phyloP scores from a whole-genome alignment of 2,888 invertebrate genomes.

The Philereme transversata region DNA sequence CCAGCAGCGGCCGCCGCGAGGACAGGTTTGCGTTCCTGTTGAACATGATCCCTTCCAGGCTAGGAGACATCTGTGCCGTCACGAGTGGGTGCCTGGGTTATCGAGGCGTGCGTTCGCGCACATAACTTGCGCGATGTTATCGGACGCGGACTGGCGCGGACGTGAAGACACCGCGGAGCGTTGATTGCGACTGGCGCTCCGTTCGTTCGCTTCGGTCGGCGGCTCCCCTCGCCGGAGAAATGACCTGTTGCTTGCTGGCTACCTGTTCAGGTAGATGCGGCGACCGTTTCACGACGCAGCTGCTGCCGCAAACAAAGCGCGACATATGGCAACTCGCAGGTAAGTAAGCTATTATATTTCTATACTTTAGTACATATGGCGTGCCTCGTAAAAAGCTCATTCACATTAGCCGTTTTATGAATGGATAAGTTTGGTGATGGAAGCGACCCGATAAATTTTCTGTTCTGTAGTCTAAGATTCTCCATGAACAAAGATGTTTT shows the following conservation, averaged over 20 bases:
- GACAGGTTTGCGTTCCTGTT: slow-evolving; percentile 79
- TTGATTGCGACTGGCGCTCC: slow-evolving; percentile 60
- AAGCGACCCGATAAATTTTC: no score
- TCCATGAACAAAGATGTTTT: no score
- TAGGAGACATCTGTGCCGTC: slow-evolving; percentile 81
- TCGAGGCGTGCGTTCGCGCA: slow-evolving; percentile 71
- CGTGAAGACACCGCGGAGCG: slow-evolving; percentile 46
- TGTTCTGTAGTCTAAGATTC: no score
- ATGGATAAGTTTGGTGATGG: no score
- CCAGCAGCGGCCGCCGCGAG: slow-evolving; percentile 77
- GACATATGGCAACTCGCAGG: not conserved
- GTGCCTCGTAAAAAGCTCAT: no score
- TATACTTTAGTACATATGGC: no score
- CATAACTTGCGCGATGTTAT: slow-evolving; percentile 69
- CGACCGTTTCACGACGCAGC: slow-evolving; percentile 70
- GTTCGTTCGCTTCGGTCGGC: slow-evolving; percentile 38
- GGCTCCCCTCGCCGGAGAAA: slow-evolving; percentile 72
- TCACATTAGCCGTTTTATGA: no score
- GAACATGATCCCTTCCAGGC: slow-evolving; percentile 80
- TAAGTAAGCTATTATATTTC: not conserved
- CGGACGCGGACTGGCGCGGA: slow-evolving; percentile 38
- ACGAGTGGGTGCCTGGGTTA: slow-evolving; percentile 59
- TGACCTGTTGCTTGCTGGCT: slow-evolving; percentile 77
- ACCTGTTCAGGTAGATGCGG: slow-evolving; percentile 75
- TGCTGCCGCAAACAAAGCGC: slow-evolving; percentile 71